A percentile compares a stretch with the other conserved stretches of the same genome.
phyloP scores from a whole-genome alignment of 2,888 invertebrate species.

The Thyatira batis region DNA sequence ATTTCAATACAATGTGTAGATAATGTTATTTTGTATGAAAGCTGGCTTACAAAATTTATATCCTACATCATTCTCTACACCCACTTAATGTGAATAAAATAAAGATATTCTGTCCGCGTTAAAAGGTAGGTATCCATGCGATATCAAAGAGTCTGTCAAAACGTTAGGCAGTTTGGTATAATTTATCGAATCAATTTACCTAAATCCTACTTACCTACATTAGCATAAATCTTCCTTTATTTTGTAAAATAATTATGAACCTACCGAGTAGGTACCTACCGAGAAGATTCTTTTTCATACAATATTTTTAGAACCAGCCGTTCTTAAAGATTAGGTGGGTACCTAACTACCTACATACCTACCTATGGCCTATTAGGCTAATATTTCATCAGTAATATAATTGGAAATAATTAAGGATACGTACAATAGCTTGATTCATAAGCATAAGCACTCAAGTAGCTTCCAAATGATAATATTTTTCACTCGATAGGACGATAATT shows the following conservation, averaged over 20 bases:
- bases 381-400: background rate
- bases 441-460: too few species aligned
- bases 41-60: background rate
- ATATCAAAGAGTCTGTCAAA: conserved; percentile 34
- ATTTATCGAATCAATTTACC: conserved; percentile 37
- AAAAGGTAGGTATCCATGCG: conserved; percentile 31
- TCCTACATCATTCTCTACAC: background rate
- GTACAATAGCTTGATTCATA: too few species aligned
- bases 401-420: too few species aligned
- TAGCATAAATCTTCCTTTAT: background rate
- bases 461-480: too few species aligned
- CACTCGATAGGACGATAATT: too few species aligned
- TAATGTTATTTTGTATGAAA: background rate
- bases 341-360: too few species aligned
- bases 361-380: background rate
- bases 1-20: too few species aligned
- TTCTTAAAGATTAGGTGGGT: too few species aligned
- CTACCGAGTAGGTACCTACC: too few species aligned
- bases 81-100: background rate
- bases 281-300: too few species aligned
- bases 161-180: conserved; percentile 23
- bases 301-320: too few species aligned
- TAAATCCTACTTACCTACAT: conserved; percentile 9
- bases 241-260: too few species aligned
- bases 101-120: background rate